A percentile compares a stretch with the other conserved stretches of the same genome.
phyloP scores from a whole-genome alignment of 2,797 vertebrate genomes.

The Denticeps clupeoides region DNA sequence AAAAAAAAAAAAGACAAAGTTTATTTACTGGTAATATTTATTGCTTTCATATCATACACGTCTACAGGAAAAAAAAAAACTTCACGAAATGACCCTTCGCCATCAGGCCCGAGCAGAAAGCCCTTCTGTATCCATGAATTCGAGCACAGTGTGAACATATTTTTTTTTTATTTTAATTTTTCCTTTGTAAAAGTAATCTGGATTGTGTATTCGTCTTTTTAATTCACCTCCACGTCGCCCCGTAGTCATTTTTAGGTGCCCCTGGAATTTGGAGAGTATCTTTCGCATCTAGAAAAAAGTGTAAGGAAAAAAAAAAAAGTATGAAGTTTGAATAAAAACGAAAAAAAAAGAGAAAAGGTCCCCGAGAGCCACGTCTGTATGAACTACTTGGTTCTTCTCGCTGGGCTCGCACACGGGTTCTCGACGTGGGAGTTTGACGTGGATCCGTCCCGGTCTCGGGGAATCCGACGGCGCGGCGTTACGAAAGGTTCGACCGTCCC shows the following conservation, averaged over 20 bases:
- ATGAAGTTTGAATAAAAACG: slow-evolving; percentile 1
- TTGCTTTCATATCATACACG: slow-evolving; percentile 57
- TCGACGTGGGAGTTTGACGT: too few species aligned
- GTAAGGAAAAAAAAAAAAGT: slow-evolving; percentile 15
- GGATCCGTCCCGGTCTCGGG: too few species aligned
- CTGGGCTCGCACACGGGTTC: too few species aligned
- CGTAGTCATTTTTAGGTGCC: slow-evolving; percentile 29
- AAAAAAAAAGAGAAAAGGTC: too few species aligned
- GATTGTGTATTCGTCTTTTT: slow-evolving; percentile 30
- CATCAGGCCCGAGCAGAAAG: background rate
- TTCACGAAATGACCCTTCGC: background rate
- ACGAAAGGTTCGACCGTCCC: too few species aligned
- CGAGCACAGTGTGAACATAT: slow-evolving; percentile 45
- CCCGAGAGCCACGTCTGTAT: background rate
- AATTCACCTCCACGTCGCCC: slow-evolving; percentile 24
- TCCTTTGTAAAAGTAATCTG: slow-evolving; percentile 28
- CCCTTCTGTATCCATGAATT: slow-evolving; percentile 43
- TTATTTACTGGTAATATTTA: slow-evolving; percentile 72
- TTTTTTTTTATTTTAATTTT: slow-evolving; percentile 25
- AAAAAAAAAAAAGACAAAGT: slow-evolving; percentile 40
- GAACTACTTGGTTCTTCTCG: too few species aligned
- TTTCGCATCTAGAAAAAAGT: slow-evolving; percentile 24
- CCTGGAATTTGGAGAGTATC: slow-evolving; percentile 19
- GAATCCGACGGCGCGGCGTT: too few species aligned
- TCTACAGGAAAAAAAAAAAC: slow-evolving; percentile 32